phyloP scores from a whole-genome alignment of 2,113 vertebrate species.

The Clarias gariepinus region DNA sequence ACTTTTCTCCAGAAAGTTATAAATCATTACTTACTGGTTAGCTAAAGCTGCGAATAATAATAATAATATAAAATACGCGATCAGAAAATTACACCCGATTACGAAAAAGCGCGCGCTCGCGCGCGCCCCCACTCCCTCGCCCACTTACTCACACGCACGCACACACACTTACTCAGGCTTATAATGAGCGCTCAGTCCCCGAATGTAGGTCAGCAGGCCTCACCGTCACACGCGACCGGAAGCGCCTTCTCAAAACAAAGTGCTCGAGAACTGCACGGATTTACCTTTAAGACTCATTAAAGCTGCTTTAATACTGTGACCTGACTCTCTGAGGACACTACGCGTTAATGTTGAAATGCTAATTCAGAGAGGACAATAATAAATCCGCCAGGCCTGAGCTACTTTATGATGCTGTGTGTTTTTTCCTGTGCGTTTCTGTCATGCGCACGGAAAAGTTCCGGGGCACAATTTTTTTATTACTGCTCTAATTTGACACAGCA shows the following conservation, averaged over 20 bases:
- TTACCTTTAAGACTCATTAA: not conserved
- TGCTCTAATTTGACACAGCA: constrained; percentile 14
- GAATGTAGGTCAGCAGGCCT: constrained; percentile 79
- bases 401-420: constrained; percentile 62
- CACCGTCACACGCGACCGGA: constrained; percentile 67
- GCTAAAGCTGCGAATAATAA: not conserved
- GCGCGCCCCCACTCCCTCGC: not conserved
- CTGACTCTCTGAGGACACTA: not conserved
- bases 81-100: not conserved
- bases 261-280: constrained; percentile 49
- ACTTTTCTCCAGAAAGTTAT: not conserved
- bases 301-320: not conserved
- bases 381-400: constrained; percentile 62
- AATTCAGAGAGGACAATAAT: not conserved
- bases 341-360: not conserved
- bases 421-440: constrained; percentile 55
- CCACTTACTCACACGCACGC: too few relatives aligned
- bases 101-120: not conserved
- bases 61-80: too few relatives aligned
- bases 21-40: not conserved
- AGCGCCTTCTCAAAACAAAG: constrained; percentile 55
- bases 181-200: not conserved
- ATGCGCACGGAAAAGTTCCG: constrained; percentile 71
- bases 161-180: not conserved
- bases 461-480: constrained; percentile 66